Base-by-base conservation (phyloP, 2,797 vertebrate species). In the Borostomias antarcticus region DNA sequence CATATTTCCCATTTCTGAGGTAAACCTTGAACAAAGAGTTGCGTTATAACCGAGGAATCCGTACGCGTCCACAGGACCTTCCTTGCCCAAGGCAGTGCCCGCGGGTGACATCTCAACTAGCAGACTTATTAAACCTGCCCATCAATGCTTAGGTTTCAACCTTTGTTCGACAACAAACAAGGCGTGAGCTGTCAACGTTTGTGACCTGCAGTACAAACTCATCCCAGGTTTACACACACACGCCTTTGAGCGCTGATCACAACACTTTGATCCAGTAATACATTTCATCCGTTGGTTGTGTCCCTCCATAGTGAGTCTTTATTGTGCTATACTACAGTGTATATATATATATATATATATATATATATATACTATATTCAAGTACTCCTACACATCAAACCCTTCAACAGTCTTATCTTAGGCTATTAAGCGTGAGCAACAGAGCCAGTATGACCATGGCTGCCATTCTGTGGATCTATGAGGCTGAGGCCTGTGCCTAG, bases 41-140 rank as follows among this genome's bases (percentile, higher is more conserved):
- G 85, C 84, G 81, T 88, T 90, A 84, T 89, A 62, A 76, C 73
- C 43, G 10, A 73, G 71, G 81, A 89, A 89, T 88, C 80, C 51
- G 83, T 62, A 69, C 76, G 76, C 65, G 33, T 80, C 85, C 68
- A 59, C 64, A 60, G 59, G 77, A 79, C 68, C 75, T 69, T 71
- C 50, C 79, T 74, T 70, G 71, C 88, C 85, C 71, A 0, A 19
- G 81, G 89, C 89, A 73, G 80, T 71, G 73, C 85, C 88, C 84
- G 75, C 64, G 84, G 85, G 85, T 85, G 89, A 89, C 87, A 86
- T 88, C 85, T 87, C 76, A 82, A 80, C 86, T 87, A 67, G 21
- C 69, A 77, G 85, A 76, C 64, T 88, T 90, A 93, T 92, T 90
- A 89, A 85, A 88, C 86, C 88, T 90, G 90, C 82, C 88, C 45